Evolutionary conservation across 2,113 vertebrate species (phyloP).

Genomic region (Myocastor coypus): DNA sequence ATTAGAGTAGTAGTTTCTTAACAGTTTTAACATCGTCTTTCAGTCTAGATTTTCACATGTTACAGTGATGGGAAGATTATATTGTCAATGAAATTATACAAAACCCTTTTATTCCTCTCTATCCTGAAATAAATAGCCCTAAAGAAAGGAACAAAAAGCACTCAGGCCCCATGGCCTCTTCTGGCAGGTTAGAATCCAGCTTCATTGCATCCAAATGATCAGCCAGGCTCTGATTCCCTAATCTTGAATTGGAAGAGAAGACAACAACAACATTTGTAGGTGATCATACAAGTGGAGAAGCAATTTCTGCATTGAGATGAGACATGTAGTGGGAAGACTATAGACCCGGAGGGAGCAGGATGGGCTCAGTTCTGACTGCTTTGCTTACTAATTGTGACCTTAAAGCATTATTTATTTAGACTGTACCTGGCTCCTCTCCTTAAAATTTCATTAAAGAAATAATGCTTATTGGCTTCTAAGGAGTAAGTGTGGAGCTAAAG

Average conservation of each 20-base stretch:
- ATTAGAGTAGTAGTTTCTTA: background rate
- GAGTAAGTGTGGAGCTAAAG: background rate
- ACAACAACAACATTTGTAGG: background rate
- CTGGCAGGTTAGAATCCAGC: background rate
- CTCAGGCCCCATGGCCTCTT: fast-evolving
- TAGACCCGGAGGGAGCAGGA: background rate
- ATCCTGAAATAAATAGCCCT: background rate
- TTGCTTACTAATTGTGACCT: background rate
- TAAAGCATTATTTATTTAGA: background rate
- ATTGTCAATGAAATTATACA: background rate
- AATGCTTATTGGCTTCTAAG: background rate
- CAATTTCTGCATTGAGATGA: background rate
- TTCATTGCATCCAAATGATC: background rate
- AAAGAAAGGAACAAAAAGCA: background rate
- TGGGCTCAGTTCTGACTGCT: background rate
- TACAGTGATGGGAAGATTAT: background rate
- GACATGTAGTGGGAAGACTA: background rate
- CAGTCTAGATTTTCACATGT: background rate
- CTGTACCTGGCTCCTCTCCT: background rate
- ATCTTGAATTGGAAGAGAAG: background rate
- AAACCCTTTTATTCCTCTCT: background rate
- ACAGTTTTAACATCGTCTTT: background rate
- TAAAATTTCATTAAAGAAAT: background rate
- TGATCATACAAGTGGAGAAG: background rate
- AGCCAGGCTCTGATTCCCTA: background rate